phyloP scores from a whole-genome alignment of 1,140 invertebrate species.

The Sycophila sp. region DNA sequence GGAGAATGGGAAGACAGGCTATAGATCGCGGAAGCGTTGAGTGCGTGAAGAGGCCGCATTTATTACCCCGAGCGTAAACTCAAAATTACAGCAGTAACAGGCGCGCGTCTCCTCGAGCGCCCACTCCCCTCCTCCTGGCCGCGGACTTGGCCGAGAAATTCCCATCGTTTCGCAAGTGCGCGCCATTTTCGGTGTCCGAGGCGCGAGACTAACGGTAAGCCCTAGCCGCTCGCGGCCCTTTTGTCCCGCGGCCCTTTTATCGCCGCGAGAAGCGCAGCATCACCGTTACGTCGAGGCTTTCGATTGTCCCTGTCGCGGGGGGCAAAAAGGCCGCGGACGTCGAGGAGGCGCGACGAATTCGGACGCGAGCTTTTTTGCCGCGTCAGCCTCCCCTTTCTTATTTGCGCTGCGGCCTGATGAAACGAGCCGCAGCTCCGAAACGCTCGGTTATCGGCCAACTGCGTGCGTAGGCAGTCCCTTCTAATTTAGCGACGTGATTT shows the following conservation, averaged over 20 bases:
- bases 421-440: neutral
- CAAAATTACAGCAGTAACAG: conserved; percentile 57
- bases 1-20: too few relatives aligned
- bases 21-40: conserved; percentile 50
- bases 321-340: neutral
- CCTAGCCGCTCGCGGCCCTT: neutral
- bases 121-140: conserved; percentile 18
- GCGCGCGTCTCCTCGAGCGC: neutral
- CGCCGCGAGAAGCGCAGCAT: neutral
- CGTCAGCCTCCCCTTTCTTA: too few relatives aligned
- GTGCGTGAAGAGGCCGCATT: conserved; percentile 55
- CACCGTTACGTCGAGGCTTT: neutral
- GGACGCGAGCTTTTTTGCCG: neutral
- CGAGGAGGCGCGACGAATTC: neutral
- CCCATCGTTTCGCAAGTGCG: conserved; percentile 56
- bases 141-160: conserved; percentile 48
- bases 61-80: conserved; percentile 55
- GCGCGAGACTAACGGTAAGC: conserved; percentile 19
- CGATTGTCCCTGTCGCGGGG: neutral
- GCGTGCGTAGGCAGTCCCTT: too few relatives aligned
- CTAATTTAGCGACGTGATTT: too few relatives aligned
- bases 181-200: conserved; percentile 57
- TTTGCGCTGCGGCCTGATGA: too few relatives aligned
- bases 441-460: neutral
- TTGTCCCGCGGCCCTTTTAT: neutral